These are phyloP conservation scores for Hemicentrotus pulcherrimus DNA, from an alignment of 35 echinoderm and acorn worm genomes.

Conservation along the genomic window DNA sequence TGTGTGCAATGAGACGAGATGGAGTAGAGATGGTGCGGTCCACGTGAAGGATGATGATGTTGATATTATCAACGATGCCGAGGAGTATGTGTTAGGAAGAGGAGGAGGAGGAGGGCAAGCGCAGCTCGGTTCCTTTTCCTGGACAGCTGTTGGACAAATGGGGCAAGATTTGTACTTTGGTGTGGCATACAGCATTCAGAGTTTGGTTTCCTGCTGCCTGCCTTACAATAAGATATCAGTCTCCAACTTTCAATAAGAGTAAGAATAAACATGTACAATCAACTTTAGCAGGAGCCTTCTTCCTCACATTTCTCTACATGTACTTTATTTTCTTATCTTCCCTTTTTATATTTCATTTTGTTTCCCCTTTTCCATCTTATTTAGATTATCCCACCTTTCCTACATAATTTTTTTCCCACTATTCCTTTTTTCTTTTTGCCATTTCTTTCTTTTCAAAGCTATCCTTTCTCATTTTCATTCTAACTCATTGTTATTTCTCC, in stretches of 20 bases:
- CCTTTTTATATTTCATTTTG: not conserved
- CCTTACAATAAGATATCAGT: not conserved
- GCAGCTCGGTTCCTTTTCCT: not conserved
- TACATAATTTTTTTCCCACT: not conserved
- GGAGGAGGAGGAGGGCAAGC: not conserved
- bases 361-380: not conserved
- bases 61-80: not conserved
- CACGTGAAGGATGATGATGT: not conserved
- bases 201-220: not conserved
- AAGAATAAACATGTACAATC: not conserved
- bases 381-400: not conserved
- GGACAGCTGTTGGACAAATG: not conserved
- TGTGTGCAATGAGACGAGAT: not conserved
- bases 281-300: not conserved
- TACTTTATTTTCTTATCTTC: not conserved
- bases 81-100: not conserved
- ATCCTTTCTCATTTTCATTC: too few relatives aligned
- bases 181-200: not conserved
- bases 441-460: too few relatives aligned
- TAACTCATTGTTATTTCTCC: too few relatives aligned
- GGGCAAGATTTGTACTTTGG: constrained; percentile 9
- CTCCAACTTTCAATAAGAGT: not conserved
- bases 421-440: too few relatives aligned
- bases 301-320: not conserved
- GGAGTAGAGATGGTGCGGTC: not conserved